Base-by-base conservation (phyloP, 2,113 vertebrate genomes). In the Passerina amoena region DNA sequence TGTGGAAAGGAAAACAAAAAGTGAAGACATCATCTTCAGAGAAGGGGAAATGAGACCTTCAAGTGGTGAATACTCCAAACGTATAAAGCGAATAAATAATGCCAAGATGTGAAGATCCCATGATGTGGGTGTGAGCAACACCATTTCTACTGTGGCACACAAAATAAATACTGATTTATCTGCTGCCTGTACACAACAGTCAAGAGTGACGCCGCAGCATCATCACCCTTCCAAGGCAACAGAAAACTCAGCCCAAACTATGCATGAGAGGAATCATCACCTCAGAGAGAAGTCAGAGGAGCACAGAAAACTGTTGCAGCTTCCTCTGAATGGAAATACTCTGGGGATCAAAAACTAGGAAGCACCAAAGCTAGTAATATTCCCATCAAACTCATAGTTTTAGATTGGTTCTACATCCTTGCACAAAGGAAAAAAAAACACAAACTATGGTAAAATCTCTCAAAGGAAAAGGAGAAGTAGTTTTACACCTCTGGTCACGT, bases 161-260 rank as follows among this genome's bases (percentile, higher is more conserved):
- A 23, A 5, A 35, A 63, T 48, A 20, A 30, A 10, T 2, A 3
- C 15, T 24, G 38, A 27, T 28, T 51, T 50, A 33, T 9, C 82
- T 42, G 64, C 86, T 38, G 38, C 38, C 53, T 5, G 8, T 2
- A 20, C 5, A 4, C n/a, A 47, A 15, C 42, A 22, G 35, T 3
- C 33, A 33, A 0, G 45, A 54, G 23, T 0, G 30, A 20, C 1
- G 2, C 25, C 0, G 1, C 64, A 59, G 27, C 19, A 48, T 1
- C 22, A 27, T 5, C 37, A 17, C 3, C 21, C 37, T 65, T 16
- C 53, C 59, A 40, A 78, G 28, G 13, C 1, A 61, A 54, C 0
- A 68, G 37, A 57, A 61, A 86, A 51, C 10, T 35, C 68, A 27
- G 12, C 4, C 59, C 56, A 69, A 89, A 27, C 27, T 11, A 18